Percentiles rank a stretch among this genome's conserved stretches.
These are phyloP conservation scores for Lepus europaeus DNA, from an alignment of 2,113 vertebrate species.

Conservation along the genomic window DNA sequence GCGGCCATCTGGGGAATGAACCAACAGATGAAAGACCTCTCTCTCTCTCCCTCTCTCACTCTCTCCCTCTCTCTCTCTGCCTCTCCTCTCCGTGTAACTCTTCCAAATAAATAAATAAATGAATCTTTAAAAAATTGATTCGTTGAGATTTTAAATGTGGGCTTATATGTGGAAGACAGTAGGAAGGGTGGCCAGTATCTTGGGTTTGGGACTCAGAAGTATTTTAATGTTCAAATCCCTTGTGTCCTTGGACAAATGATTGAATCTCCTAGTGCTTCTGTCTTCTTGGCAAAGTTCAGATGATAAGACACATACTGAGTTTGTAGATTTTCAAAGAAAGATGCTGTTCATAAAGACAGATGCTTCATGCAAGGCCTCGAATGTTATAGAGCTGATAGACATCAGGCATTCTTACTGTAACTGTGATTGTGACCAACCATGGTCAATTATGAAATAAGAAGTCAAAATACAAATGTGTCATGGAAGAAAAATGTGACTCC, in stretches of 20 bases:
- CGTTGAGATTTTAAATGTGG: conserved; percentile 13
- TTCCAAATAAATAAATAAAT: too few relatives aligned
- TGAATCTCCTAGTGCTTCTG: background rate
- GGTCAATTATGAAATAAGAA: background rate
- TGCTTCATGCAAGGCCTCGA: background rate
- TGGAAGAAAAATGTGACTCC: background rate
- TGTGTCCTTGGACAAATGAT: background rate
- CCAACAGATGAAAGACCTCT: too few relatives aligned
- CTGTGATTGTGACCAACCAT: background rate
- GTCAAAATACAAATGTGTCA: background rate
- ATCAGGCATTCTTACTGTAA: background rate
- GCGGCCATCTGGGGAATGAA: too few relatives aligned
- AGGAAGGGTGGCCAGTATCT: background rate
- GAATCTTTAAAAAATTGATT: background rate
- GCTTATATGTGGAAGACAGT: background rate
- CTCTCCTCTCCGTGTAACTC: too few relatives aligned
- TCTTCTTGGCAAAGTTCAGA: background rate
- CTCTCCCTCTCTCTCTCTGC: too few relatives aligned
- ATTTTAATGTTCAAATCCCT: background rate
- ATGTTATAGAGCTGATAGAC: background rate
- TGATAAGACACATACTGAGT: background rate
- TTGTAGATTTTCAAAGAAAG: background rate
- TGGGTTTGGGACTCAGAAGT: background rate
- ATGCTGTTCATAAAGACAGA: background rate
- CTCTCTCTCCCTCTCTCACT: too few relatives aligned